Percentiles rank a stretch among this genome's conserved stretches.
phyloP scores from a whole-genome alignment of 2,113 vertebrate species.

The Corythoichthys haematopterus region DNA sequence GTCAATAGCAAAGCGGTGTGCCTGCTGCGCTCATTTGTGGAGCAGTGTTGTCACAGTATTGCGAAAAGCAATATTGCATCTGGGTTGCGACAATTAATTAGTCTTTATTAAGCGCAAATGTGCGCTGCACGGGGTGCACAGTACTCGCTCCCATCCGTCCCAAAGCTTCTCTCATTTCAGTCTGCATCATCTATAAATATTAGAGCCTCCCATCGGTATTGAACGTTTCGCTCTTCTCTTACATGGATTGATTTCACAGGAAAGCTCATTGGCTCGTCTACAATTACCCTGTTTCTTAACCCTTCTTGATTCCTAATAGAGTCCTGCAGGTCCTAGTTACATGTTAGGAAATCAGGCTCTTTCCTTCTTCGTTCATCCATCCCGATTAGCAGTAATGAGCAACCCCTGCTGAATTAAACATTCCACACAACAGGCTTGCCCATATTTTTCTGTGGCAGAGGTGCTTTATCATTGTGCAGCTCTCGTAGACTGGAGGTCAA shows the following conservation, averaged over 20 bases:
- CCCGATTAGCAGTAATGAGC: constrained; percentile 57
- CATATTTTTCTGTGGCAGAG: constrained; percentile 38
- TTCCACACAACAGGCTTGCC: constrained; percentile 30
- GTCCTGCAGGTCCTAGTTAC: constrained; percentile 45
- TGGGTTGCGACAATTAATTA: constrained; percentile 6
- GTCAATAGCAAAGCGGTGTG: constrained; percentile 47
- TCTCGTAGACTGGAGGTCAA: constrained; percentile 61
- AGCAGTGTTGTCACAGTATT: constrained; percentile 6
- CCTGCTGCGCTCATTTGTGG: constrained; percentile 29
- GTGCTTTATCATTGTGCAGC: constrained; percentile 61
- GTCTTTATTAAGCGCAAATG: constrained; percentile 14
- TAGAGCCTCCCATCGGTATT: background rate
- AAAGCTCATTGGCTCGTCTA: constrained; percentile 38
- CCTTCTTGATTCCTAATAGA: constrained; percentile 23
- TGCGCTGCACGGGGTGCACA: background rate
- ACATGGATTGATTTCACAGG: constrained; percentile 56
- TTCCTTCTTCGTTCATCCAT: constrained; percentile 50
- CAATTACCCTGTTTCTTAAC: constrained; percentile 48
- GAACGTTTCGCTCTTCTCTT: constrained; percentile 28
- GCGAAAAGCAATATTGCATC: constrained; percentile 10
- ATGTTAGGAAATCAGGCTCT: constrained; percentile 43
- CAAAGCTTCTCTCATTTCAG: constrained; percentile 28
- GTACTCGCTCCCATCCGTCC: constrained; percentile 2
- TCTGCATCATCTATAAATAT: constrained; percentile 5
- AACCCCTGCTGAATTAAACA: constrained; percentile 64